Conservation (phyloP, 2,888 invertebrate genomes). For the Nymphalis c-album region DNA sequence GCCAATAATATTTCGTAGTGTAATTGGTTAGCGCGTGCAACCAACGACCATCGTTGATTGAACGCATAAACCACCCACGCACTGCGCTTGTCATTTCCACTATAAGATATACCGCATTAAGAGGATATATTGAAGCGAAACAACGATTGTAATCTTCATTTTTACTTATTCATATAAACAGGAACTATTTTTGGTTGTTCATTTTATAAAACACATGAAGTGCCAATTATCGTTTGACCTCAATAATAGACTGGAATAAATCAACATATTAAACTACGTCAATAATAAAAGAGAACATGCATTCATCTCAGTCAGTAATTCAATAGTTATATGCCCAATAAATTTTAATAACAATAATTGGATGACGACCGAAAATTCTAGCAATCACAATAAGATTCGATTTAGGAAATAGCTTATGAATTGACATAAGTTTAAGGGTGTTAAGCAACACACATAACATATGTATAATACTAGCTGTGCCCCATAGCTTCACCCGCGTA, state of each 20-base stretch:
- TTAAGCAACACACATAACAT: too few species aligned
- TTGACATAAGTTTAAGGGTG: not conserved
- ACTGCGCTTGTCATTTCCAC: conserved; percentile 52
- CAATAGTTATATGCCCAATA: conserved; percentile 62
- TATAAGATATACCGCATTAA: conserved; percentile 22
- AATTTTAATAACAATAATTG: conserved; percentile 68
- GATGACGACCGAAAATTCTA: conserved; percentile 51
- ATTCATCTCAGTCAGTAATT: conserved; percentile 57
- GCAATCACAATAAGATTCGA: conserved; percentile 43
- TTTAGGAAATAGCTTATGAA: conserved; percentile 36
- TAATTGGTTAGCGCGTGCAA: conserved; percentile 65
- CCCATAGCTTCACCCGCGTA: too few species aligned
- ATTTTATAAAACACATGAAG: conserved; percentile 6
- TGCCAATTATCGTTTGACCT: conserved; percentile 22
- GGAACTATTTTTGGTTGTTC: not conserved
- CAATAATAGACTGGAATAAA: conserved; percentile 56
- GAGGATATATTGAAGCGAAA: conserved; percentile 19
- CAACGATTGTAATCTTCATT: conserved; percentile 17
- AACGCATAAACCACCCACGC: conserved; percentile 73
- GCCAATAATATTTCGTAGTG: conserved; percentile 65
- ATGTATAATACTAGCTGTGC: too few species aligned
- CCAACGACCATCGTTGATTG: conserved; percentile 70
- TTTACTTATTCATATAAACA: not conserved
- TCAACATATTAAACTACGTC: conserved; percentile 64
- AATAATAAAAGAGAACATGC: conserved; percentile 54